Evolutionary conservation across 2,113 vertebrate genomes (phyloP), one percentile per base, ranked within the genome.

Genomic region (Synchiropus splendidus): DNA sequence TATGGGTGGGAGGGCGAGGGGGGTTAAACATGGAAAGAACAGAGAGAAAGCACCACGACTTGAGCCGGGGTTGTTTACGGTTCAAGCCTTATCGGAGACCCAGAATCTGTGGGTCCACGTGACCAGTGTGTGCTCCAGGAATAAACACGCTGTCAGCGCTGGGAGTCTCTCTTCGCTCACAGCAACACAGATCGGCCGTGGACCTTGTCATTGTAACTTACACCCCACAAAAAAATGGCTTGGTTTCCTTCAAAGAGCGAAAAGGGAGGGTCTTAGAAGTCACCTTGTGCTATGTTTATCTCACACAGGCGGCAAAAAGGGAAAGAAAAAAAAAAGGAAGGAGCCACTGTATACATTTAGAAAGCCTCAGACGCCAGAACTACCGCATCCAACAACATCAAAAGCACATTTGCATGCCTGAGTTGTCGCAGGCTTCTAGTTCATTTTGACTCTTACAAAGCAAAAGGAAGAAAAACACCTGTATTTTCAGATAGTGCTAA

Each of bases 31-130:
- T 63, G 62, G 43, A 31, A 42, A 27, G 48, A 61, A 45, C 13
- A 41, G 33, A 48, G 31, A 44, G 46, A 53, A 44, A n/a, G 38
- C 36, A 49, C 41, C 36, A 58, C 18, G 58, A 70, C 58, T 32
- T 12, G 43, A 39, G 58, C 70, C 75, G 73, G 75, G 75, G 78
- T 55, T 69, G 75, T 79, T 79, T 71, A 72, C 66, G 74, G 80
- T 31, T 60, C 69, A 64, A 83, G 80, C 80, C 80, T 70, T 70
- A 82, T 85, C 77, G 70, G 68, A 77, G 72, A n/a, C 74, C 74
- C 63, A 74, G 77, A 75, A 83, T 84, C 82, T 83, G 74, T 79
- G 71, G 48, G 31, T 72, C 72, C 78, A 80, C 78, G 77, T 75
- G 80, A 77, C 64, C 75, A 72, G 40, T 69, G 74, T 81, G 74